Evolutionary conservation across 2,888 invertebrate genomes (phyloP).

Genomic region (Rhagonycha lutea): DNA sequence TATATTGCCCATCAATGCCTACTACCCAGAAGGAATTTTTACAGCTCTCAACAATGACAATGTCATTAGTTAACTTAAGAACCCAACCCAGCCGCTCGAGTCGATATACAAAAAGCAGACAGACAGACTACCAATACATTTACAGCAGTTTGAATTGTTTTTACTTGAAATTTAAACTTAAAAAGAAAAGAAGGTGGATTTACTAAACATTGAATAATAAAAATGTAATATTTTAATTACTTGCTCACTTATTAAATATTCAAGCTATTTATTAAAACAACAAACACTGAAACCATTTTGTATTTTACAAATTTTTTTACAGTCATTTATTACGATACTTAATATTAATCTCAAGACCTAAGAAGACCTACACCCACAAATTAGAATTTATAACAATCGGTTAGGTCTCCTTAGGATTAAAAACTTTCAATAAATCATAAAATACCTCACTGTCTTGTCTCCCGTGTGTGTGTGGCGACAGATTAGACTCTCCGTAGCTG

Average conservation of each 20-base stretch:
- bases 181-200: neutral
- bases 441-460: conserved; percentile 77
- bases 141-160: too few relatives aligned
- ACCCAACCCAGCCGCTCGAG: too few relatives aligned
- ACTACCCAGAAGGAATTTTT: neutral
- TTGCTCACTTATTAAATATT: neutral
- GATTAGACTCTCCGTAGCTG: conserved; percentile 45
- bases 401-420: neutral
- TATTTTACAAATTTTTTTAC: neutral
- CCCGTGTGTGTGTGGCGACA: conserved; percentile 68
- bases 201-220: neutral
- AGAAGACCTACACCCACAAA: neutral
- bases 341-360: neutral
- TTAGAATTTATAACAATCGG: neutral
- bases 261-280: neutral
- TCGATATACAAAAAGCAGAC: too few relatives aligned
- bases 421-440: neutral
- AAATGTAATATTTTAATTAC: neutral
- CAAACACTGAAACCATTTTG: neutral
- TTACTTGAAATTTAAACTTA: too few relatives aligned
- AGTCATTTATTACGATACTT: neutral
- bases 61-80: neutral
- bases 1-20: neutral
- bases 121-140: too few relatives aligned
- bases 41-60: neutral